phyloP scores from a whole-genome alignment of 2,888 invertebrate species.

The Aphodius granarius region DNA sequence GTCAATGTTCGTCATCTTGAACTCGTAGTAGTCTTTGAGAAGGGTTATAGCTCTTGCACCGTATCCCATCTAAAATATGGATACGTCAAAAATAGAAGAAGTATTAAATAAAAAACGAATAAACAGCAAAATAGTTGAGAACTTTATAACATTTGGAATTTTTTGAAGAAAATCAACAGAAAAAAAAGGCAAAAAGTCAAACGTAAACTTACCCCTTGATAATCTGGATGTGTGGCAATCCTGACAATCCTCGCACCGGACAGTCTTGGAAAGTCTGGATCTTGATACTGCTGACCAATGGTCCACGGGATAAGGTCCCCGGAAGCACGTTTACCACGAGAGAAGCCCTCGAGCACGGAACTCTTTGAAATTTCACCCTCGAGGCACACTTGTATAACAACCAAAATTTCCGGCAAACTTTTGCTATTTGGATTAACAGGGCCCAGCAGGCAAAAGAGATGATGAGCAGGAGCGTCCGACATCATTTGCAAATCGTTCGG shows the following conservation, averaged over 20 bases:
- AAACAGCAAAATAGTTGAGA: background rate
- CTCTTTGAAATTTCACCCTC: constrained; percentile 74
- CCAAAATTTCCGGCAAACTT: constrained; percentile 87
- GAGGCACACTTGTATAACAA: constrained; percentile 82
- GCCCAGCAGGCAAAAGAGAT: constrained; percentile 90
- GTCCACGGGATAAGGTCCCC: constrained; percentile 99
- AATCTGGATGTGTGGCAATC: constrained; percentile 98
- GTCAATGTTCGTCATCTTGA: constrained; percentile 73
- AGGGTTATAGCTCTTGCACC: constrained; percentile 85
- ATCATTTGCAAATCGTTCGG: constrained; percentile 98
- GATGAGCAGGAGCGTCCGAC: constrained; percentile 98
- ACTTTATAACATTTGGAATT: too few species aligned
- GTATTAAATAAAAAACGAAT: background rate
- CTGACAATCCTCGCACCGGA: constrained; percentile 90
- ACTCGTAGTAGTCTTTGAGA: constrained; percentile 86
- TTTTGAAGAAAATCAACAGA: background rate
- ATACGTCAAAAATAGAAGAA: background rate
- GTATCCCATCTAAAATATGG: constrained; percentile 85
- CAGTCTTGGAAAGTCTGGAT: constrained; percentile 88
- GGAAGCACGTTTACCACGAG: constrained; percentile 86
- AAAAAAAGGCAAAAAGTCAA: background rate
- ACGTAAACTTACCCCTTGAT: constrained; percentile 70
- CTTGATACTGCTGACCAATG: constrained; percentile 93
- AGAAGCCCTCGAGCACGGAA: constrained; percentile 76
- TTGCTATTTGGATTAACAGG: constrained; percentile 76